Evolutionary conservation across 1,140 invertebrate genomes (phyloP).

Genomic region (Drosophila busckii): DNA sequence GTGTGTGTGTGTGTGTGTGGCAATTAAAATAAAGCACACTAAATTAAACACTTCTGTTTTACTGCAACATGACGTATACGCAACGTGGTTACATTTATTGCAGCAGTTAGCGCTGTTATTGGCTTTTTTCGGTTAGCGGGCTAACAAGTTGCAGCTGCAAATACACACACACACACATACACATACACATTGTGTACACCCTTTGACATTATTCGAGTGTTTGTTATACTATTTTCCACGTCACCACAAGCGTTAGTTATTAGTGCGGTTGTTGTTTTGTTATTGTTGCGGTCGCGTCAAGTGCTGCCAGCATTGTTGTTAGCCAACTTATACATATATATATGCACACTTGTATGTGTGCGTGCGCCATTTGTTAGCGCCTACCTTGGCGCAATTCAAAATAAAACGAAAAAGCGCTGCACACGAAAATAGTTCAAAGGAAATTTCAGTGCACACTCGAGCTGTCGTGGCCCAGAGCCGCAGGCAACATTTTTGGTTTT

Average conservation of each 20-base stretch:
- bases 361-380: slow-evolving; percentile 40
- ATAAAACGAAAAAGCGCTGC: slow-evolving; percentile 19
- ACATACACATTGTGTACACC: slow-evolving; percentile 4
- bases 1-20: slow-evolving; percentile 28
- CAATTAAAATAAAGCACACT: slow-evolving; percentile 60
- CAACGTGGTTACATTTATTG: slow-evolving; percentile 66
- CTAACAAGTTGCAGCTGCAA: neutral
- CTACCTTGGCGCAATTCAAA: slow-evolving; percentile 3
- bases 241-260: slow-evolving; percentile 49
- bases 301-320: slow-evolving; percentile 45
- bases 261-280: slow-evolving; percentile 53
- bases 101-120: slow-evolving; percentile 9
- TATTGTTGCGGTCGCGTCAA: slow-evolving; percentile 66
- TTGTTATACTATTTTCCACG: slow-evolving; percentile 26
- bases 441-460: neutral
- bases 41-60: slow-evolving; percentile 48
- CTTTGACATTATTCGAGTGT: slow-evolving; percentile 18
- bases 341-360: slow-evolving; percentile 5
- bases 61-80: slow-evolving; percentile 63
- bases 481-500: slow-evolving; percentile 37
- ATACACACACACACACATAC: slow-evolving; percentile 3
- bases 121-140: no score
- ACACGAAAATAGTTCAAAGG: slow-evolving; percentile 67
- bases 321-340: no score
- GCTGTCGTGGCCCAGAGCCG: slow-evolving; percentile 7